Evolutionary conservation across 2,797 vertebrate species (phyloP), one percentile per base, ranked within the genome.

Genomic region (Lerista edwardsae): DNA sequence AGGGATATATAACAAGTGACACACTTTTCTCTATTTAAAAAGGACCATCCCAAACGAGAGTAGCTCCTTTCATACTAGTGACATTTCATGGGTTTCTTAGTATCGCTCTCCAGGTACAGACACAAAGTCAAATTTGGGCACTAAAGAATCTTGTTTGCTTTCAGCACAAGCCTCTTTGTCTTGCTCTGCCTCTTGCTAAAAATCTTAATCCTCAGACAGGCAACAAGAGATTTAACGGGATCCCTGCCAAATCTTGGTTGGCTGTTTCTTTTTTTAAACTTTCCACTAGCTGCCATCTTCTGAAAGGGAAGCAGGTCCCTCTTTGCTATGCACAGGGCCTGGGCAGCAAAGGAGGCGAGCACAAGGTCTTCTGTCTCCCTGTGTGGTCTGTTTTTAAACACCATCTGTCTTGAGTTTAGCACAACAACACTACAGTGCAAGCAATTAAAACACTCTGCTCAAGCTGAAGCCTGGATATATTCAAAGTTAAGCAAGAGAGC

Each of bases 351-450:
- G 86, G 82, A 25, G 84, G 89, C 82, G 91, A 94, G 89, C 79
- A 79, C 91, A 89, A 62, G 83, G 83, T 86, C 85, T 91, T 90
- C 75, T 93, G 89, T 92, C 95, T 92, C 84, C 76, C 75, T 88
- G 93, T 91, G 93, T 93, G 93, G 93, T 94, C 94, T 80, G 80
- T 81, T 79, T 88, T 81, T 84, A 89, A 94, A 87, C 79, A 64
- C 94, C 92, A 95, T 96, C 95, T 96, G 95, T 94, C 95, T 94
- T 57, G 79, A 93, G 91, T 94, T 92, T 94, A 92, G 86, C 90
- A 88, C 90, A 90, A 92, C 91, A 93, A 90, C 44, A 62, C 85
- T 83, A 87, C 89, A 90, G 92, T 91, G 91, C 85, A 73, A 90
- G 88, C 82, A 59, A 93, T 83, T 87, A 91, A 84, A 94, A 91